These are phyloP conservation scores for Cylas formicarius DNA, from an alignment of 1,140 invertebrate genomes.

Conservation along the genomic window DNA sequence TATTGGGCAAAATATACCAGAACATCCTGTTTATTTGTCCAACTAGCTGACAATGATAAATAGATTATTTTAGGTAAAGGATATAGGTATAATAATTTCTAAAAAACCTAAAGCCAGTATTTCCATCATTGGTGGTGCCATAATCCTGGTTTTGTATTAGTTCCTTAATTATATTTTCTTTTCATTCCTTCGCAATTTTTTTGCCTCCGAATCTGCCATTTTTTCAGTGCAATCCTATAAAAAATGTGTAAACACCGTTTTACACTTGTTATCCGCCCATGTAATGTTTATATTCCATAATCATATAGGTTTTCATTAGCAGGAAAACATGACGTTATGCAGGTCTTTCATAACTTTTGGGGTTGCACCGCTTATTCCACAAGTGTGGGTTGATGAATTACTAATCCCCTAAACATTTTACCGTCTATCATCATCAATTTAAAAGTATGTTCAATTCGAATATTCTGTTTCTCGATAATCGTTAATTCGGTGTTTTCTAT, in stretches of 20 bases:
- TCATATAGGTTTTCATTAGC: conserved; percentile 24
- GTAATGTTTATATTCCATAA: conserved; percentile 39
- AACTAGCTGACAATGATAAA: too few species aligned
- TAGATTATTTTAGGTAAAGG: too few species aligned
- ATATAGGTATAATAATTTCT: too few species aligned
- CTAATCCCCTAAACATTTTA: conserved; percentile 40
- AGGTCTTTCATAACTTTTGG: conserved; percentile 41
- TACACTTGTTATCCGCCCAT: conserved; percentile 30
- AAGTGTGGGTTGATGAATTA: conserved; percentile 36
- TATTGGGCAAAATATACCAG: too few species aligned
- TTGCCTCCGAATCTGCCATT: conserved; percentile 24
- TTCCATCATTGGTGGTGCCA: conserved; percentile 39
- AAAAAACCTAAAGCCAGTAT: conserved; percentile 39
- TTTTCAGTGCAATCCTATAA: conserved; percentile 22
- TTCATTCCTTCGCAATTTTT: conserved; percentile 13
- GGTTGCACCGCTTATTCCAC: conserved; percentile 37
- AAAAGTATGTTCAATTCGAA: conserved; percentile 25
- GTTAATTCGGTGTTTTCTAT: conserved; percentile 14
- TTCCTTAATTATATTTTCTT: conserved; percentile 14
- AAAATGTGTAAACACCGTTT: conserved; percentile 14
- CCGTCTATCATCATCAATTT: conserved; percentile 41
- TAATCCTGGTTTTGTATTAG: conserved; percentile 33
- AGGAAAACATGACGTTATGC: conserved; percentile 23
- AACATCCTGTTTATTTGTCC: too few species aligned
- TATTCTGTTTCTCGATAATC: neutral